Evolutionary conservation across 2,113 vertebrate species (phyloP).

Genomic region (Hypomesus transpacificus): DNA sequence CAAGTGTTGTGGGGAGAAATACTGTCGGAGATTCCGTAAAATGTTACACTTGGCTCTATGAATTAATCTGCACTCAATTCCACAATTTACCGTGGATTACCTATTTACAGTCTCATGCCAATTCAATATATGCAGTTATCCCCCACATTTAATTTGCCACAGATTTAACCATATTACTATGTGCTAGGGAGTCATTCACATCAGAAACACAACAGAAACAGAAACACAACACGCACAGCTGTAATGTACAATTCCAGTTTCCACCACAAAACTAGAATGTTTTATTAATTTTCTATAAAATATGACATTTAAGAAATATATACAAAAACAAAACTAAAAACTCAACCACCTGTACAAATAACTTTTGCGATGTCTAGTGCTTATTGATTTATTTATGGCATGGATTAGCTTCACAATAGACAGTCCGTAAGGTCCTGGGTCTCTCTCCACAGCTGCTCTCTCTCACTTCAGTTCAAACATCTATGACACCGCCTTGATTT

Average conservation of each 20-base stretch:
- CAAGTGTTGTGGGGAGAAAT: too few species aligned
- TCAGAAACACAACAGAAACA: slow-evolving; percentile 1
- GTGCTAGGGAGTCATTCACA: background rate
- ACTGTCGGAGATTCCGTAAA: too few species aligned
- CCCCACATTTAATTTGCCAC: background rate
- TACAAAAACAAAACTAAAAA: slow-evolving; percentile 74
- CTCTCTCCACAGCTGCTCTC: slow-evolving; percentile 74
- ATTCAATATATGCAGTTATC: too few species aligned
- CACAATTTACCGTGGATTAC: too few species aligned
- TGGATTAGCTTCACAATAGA: slow-evolving; percentile 84
- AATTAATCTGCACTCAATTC: too few species aligned
- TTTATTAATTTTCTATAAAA: slow-evolving; percentile 95
- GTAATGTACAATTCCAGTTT: slow-evolving; percentile 24
- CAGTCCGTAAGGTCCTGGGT: slow-evolving; percentile 78
- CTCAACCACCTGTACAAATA: slow-evolving; percentile 72
- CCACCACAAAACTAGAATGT: slow-evolving; percentile 78
- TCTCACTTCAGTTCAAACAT: slow-evolving; percentile 80
- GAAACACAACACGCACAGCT: slow-evolving; percentile 15
- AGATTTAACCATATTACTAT: background rate
- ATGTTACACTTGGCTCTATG: too few species aligned
- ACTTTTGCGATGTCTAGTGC: slow-evolving; percentile 76
- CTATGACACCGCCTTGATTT: slow-evolving; percentile 82
- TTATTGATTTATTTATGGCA: slow-evolving; percentile 81
- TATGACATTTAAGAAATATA: slow-evolving; percentile 83
- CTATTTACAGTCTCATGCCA: too few species aligned